Conservation (phyloP, 2,113 vertebrate species). For the Lates calcarifer region DNA sequence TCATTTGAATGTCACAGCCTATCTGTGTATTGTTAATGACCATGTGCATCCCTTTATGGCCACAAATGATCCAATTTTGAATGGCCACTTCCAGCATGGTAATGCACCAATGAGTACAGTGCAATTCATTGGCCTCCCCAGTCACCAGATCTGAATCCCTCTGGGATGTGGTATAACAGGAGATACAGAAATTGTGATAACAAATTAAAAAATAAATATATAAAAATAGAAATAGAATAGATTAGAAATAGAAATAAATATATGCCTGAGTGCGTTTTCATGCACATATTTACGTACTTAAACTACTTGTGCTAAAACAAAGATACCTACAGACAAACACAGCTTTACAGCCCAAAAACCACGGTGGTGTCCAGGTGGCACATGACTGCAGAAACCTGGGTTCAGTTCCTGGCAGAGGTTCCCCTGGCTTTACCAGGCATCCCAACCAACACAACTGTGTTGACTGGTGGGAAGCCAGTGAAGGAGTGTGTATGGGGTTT, state of each 20-base stretch:
- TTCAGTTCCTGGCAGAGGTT: constrained; percentile 7
- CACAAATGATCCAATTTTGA: not conserved
- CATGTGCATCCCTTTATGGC: not conserved
- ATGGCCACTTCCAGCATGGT: not conserved
- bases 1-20: constrained; percentile 3
- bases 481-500: not conserved
- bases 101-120: not conserved
- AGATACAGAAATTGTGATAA: not conserved
- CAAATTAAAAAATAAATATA: not conserved
- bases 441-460: constrained; percentile 16
- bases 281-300: not conserved
- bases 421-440: constrained; percentile 6
- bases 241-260: no score
- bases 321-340: not conserved
- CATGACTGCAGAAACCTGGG: constrained; percentile 6
- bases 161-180: not conserved
- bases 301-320: not conserved
- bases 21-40: not conserved
- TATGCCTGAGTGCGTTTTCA: not conserved
- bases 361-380: constrained; percentile 26
- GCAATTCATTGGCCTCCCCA: no score
- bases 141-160: not conserved
- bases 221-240: no score
- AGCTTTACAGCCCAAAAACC: not conserved
- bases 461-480: not conserved